Evolutionary conservation across 2,888 invertebrate genomes (phyloP).

Genomic region (Ochropleura plecta): DNA sequence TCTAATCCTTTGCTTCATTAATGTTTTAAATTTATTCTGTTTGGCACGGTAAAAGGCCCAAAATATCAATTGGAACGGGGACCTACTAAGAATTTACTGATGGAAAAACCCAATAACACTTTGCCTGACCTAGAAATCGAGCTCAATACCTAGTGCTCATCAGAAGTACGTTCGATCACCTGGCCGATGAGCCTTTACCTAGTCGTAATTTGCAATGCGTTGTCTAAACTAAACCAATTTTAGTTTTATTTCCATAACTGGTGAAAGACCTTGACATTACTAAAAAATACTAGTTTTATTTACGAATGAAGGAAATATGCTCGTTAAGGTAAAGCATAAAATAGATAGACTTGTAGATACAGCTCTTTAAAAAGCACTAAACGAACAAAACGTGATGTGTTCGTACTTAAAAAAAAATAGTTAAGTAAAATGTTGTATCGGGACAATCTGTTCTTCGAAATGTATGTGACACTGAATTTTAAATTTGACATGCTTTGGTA

Average conservation of each 20-base stretch:
- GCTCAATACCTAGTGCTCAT: not conserved
- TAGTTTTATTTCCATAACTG: slow-evolving; percentile 25
- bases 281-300: slow-evolving; percentile 41
- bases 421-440: slow-evolving; percentile 47
- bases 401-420: no score
- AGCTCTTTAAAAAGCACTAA: slow-evolving; percentile 54
- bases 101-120: not conserved
- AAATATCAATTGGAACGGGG: not conserved
- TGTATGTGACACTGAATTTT: slow-evolving; percentile 19
- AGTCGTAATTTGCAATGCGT: slow-evolving; percentile 7
- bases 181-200: not conserved
- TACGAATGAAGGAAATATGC: slow-evolving; percentile 34
- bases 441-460: slow-evolving; percentile 35
- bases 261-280: slow-evolving; percentile 56
- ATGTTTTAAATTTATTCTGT: not conserved
- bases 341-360: slow-evolving; percentile 50
- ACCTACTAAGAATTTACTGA: not conserved
- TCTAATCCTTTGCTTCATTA: not conserved
- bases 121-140: not conserved
- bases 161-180: not conserved
- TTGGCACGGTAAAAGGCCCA: not conserved
- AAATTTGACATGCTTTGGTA: slow-evolving; percentile 7
- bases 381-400: slow-evolving; percentile 48
- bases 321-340: slow-evolving; percentile 39
- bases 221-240: slow-evolving; percentile 12